phyloP scores from a whole-genome alignment of 2,888 invertebrate genomes.

The Andrena marginata region DNA sequence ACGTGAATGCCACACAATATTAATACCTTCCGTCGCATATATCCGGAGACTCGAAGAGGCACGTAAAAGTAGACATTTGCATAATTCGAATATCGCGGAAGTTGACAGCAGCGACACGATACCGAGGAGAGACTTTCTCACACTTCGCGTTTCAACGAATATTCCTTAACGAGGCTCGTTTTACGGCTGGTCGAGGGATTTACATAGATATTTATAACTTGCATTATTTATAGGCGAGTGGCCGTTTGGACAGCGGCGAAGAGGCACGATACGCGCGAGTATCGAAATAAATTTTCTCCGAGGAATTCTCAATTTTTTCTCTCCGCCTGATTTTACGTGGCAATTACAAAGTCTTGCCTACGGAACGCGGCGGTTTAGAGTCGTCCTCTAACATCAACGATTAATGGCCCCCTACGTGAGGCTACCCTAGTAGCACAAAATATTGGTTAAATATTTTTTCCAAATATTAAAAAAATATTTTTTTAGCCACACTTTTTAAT shows the following conservation, averaged over 20 bases:
- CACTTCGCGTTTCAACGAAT: constrained; percentile 27
- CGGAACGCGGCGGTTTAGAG: neutral
- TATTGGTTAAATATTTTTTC: constrained; percentile 19
- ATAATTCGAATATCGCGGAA: neutral
- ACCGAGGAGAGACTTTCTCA: neutral
- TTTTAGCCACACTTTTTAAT: too few relatives aligned
- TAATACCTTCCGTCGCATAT: neutral
- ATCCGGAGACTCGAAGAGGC: neutral
- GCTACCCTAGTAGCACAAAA: too few relatives aligned
- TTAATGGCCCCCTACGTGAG: neutral
- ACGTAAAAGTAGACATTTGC: neutral
- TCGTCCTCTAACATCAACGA: neutral
- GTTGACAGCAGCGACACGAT: too few relatives aligned
- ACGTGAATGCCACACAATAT: constrained; percentile 66
- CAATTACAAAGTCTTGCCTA: constrained; percentile 1
- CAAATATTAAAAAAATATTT: too few relatives aligned
- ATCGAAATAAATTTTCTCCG: constrained; percentile 1
- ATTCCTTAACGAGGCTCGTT: constrained; percentile 18
- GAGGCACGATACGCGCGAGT: neutral
- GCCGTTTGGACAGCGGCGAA: constrained; percentile 10
- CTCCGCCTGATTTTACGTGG: neutral
- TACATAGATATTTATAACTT: constrained; percentile 19
- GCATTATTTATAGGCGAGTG: constrained; percentile 23
- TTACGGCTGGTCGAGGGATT: constrained; percentile 23
- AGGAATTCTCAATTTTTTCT: constrained; percentile 7